Percentiles rank a stretch among this genome's conserved stretches.
Conservation (phyloP, 2,797 vertebrate species). For the Pipistrellus kuhlii region DNA sequence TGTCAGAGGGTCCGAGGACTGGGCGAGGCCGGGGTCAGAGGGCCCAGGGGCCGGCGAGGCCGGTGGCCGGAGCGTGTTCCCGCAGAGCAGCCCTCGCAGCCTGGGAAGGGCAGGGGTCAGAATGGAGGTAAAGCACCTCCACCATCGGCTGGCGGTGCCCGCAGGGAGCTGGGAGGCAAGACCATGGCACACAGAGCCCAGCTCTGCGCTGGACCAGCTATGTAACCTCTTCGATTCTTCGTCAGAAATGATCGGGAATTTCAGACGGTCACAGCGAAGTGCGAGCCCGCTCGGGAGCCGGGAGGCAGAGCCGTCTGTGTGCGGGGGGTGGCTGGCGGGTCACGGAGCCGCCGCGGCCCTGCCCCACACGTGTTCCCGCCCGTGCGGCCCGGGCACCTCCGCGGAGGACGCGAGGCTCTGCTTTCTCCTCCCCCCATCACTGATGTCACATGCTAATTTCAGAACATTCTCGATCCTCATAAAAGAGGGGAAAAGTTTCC, state of each 20-base stretch:
- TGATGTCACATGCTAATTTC: background rate
- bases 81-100: background rate
- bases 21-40: no score
- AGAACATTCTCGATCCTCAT: background rate
- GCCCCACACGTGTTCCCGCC: accelerated
- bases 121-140: background rate
- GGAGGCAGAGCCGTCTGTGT: background rate
- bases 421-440: background rate
- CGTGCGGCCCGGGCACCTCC: no score
- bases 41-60: no score
- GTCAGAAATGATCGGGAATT: background rate
- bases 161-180: background rate
- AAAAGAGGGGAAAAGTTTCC: background rate
- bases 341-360: background rate
- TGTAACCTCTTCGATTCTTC: background rate
- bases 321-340: accelerated
- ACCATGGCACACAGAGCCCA: accelerated
- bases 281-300: accelerated
- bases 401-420: accelerated
- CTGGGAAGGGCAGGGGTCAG: background rate
- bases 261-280: background rate
- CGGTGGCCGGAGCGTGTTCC: accelerated
- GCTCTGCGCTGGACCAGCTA: accelerated
- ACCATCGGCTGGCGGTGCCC: accelerated
- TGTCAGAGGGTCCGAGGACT: no score